Conservation (phyloP, 2,888 invertebrate species). For the Drosophila austrosaltans region DNA sequence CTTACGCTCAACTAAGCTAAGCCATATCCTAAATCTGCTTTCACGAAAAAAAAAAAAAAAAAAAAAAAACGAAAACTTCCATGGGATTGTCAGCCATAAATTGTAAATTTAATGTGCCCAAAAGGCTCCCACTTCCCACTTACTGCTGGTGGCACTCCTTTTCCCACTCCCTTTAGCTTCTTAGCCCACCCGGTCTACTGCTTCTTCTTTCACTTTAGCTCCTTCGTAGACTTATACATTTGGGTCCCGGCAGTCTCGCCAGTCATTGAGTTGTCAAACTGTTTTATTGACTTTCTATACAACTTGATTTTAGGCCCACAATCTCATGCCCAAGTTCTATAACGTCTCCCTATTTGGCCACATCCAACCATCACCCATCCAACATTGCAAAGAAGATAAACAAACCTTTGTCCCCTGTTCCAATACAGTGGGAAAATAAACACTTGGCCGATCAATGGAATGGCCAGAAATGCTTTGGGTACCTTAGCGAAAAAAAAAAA, state of each 20-base stretch:
- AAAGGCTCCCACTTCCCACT: constrained; percentile 21
- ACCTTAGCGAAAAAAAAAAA: not conserved
- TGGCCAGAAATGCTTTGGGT: constrained; percentile 5
- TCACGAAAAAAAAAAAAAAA: not conserved
- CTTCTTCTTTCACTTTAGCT: constrained; percentile 14
- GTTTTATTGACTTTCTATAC: constrained; percentile 74
- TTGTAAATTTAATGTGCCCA: constrained; percentile 72
- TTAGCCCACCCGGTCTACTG: constrained; percentile 18
- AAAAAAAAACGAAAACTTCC: constrained; percentile 43
- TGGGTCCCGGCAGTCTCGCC: constrained; percentile 9
- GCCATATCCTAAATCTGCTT: constrained; percentile 13
- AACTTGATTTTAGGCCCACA: constrained; percentile 47
- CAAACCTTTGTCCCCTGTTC: constrained; percentile 37
- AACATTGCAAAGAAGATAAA: constrained; percentile 46
- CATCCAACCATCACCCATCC: not conserved
- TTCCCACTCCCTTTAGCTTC: not conserved
- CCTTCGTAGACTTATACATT: constrained; percentile 3
- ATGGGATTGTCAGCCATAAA: constrained; percentile 63
- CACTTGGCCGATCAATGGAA: constrained; percentile 65
- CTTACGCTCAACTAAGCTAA: constrained; percentile 9
- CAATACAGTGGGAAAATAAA: constrained; percentile 64
- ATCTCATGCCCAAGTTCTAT: not conserved
- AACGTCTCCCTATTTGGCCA: not conserved
- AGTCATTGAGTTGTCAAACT: constrained; percentile 71
- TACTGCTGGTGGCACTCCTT: too few species aligned